Base-by-base conservation (phyloP, 1,140 invertebrate genomes). In the Apis laboriosa region DNA sequence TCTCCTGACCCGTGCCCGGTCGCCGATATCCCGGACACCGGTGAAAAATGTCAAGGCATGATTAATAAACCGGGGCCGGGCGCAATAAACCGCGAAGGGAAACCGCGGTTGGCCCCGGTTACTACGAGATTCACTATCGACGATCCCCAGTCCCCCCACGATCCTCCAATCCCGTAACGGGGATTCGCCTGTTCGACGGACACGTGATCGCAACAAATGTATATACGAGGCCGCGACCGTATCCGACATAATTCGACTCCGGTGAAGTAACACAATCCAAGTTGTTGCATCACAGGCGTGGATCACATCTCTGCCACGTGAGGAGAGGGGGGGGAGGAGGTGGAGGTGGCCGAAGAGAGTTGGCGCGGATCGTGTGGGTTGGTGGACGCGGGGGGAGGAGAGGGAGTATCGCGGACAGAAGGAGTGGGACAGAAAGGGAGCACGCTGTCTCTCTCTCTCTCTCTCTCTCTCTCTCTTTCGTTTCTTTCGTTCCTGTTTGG, bases 241-340 rank as follows among this genome's bases (percentile, higher is more conserved):
- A 88, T 88, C 85, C 88, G 86, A 89, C 89, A 88, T 90, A 91
- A 92, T 92, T 91, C 90, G 88, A 90, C 88, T 89, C 84, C 68
- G 87, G 74, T 83, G 83, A 86, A 90, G 89, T 90, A 91, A 92
- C 90, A 90, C 87, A 89, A 91, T 92, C 81, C 88, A 82, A 81
- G 89, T 91, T 83, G 75, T 82, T 92, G 90, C 92, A 93, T 92
- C 92, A 92, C 91, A 92, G 91, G 89, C 91, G 91, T 91, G 91
- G 90, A 92, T 93, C 92, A 86, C 91, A 91, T 90, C 92, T 90
- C 84, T 77, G 90, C 87, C 89, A 92, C 91, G 92, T 90, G 90
- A 93, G 87, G 84, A 77, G 83, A 80, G 56, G 82, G 58, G 68
- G 34, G 81, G 58, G 68, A 70, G 70, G 58, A 68, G 56, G 58